Conservation (phyloP, 2,888 invertebrate genomes). For the Melanostoma mellinum region DNA sequence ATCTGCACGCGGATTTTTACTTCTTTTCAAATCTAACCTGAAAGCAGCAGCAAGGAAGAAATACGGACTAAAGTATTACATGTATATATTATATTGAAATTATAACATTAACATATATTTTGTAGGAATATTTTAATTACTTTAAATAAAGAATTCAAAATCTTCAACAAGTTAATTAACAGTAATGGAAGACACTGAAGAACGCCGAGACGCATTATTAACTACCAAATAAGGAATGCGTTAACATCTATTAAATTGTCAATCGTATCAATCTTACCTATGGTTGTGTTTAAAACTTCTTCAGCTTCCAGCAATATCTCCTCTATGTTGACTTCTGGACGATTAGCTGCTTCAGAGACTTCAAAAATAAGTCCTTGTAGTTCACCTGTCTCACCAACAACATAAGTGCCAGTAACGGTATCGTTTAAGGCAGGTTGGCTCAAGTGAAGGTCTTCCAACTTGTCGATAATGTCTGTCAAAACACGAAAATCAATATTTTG, state of each 20-base stretch:
- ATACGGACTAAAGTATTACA: no score
- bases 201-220: slow-evolving; percentile 5
- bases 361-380: slow-evolving; percentile 18
- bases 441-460: slow-evolving; percentile 18
- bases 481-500: slow-evolving; percentile 24
- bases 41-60: no score
- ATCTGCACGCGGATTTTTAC: no score
- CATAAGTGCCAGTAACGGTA: slow-evolving; percentile 12
- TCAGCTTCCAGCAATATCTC: slow-evolving; percentile 2
- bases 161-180: slow-evolving; percentile 12
- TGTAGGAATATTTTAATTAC: no score
- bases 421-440: slow-evolving; percentile 18
- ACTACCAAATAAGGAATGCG: slow-evolving; percentile 7
- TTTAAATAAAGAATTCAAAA: no score
- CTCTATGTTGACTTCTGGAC: not conserved
- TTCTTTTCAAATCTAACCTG: no score
- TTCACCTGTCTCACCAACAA: slow-evolving; percentile 4
- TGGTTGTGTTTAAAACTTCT: slow-evolving; percentile 22
- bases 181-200: slow-evolving; percentile 14
- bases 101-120: no score
- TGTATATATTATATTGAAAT: no score
- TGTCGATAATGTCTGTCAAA: slow-evolving; percentile 12
- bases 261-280: slow-evolving; percentile 4
- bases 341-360: not conserved
- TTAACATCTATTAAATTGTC: slow-evolving; percentile 3